A percentile compares a stretch with the other conserved stretches of the same genome.
These are phyloP conservation scores for Mycalesis mineus DNA, from an alignment of 2,888 invertebrate genomes.

Conservation along the genomic window DNA sequence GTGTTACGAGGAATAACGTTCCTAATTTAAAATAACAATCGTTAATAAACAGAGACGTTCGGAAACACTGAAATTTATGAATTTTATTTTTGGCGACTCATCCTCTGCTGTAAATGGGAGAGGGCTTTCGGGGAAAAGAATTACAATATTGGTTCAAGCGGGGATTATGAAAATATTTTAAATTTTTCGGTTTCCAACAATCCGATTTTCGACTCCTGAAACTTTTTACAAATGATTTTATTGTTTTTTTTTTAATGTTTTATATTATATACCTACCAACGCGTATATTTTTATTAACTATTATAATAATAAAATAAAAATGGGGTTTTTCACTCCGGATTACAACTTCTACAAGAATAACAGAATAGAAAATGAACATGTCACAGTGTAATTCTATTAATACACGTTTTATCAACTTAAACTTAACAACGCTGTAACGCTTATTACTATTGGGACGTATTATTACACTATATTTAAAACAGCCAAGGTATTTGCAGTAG, in stretches of 20 bases:
- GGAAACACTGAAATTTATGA: constrained; percentile 20
- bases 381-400: not conserved
- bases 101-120: constrained; percentile 2
- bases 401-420: not conserved
- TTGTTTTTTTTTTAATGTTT: not conserved
- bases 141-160: not conserved
- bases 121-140: not conserved
- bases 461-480: not conserved
- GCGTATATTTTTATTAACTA: too few species aligned
- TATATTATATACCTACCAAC: too few species aligned
- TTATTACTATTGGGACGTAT: not conserved
- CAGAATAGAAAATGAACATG: not conserved
- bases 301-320: too few species aligned
- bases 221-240: not conserved
- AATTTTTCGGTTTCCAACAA: constrained; percentile 1
- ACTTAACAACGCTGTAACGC: not conserved
- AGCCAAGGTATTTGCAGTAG: too few species aligned
- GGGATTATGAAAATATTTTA: constrained; percentile 7
- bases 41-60: constrained; percentile 37
- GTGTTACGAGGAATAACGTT: constrained; percentile 27
- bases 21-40: constrained; percentile 27
- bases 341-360: too few species aligned
- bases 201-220: not conserved
- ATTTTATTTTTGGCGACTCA: constrained; percentile 4
- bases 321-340: too few species aligned